A percentile compares a stretch with the other conserved stretches of the same genome.
phyloP scores from a whole-genome alignment of 2,113 vertebrate genomes.

The Otolemur garnettii region DNA sequence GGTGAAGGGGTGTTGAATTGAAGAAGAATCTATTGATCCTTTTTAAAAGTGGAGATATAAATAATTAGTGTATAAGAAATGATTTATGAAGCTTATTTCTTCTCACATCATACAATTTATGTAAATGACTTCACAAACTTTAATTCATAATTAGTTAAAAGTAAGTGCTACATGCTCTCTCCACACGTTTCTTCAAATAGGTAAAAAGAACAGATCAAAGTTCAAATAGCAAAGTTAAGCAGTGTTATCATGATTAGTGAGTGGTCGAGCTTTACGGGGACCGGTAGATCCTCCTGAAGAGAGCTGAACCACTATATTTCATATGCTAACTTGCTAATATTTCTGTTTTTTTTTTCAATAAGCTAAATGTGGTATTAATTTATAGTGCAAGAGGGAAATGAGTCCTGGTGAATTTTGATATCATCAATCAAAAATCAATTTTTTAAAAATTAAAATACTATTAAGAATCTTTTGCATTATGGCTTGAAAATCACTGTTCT shows the following conservation, averaged over 20 bases:
- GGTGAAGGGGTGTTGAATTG: rapidly evolving
- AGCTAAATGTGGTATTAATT: conserved; percentile 54
- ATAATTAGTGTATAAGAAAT: background rate
- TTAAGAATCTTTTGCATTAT: conserved; percentile 41
- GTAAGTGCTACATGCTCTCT: background rate
- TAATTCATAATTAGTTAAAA: conserved; percentile 59
- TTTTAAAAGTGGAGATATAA: background rate
- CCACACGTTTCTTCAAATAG: background rate
- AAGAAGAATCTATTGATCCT: background rate
- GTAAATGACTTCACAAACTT: conserved; percentile 31
- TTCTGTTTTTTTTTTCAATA: conserved; percentile 48
- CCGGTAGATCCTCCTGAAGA: background rate
- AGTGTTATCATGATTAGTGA: background rate
- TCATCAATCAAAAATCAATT: conserved; percentile 43
- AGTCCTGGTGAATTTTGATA: conserved; percentile 46
- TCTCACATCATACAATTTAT: conserved; percentile 33
- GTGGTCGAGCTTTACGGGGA: background rate
- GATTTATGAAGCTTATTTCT: background rate
- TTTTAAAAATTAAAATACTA: conserved; percentile 54
- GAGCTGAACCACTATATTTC: conserved; percentile 1
- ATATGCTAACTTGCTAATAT: conserved; percentile 50
- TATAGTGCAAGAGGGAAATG: conserved; percentile 25
- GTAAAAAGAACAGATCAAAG: background rate
- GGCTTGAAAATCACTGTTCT: conserved; percentile 65
- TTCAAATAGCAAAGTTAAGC: conserved; percentile 42